phyloP scores from a whole-genome alignment of 2,113 vertebrate genomes.

The Xiphophorus hellerii region DNA sequence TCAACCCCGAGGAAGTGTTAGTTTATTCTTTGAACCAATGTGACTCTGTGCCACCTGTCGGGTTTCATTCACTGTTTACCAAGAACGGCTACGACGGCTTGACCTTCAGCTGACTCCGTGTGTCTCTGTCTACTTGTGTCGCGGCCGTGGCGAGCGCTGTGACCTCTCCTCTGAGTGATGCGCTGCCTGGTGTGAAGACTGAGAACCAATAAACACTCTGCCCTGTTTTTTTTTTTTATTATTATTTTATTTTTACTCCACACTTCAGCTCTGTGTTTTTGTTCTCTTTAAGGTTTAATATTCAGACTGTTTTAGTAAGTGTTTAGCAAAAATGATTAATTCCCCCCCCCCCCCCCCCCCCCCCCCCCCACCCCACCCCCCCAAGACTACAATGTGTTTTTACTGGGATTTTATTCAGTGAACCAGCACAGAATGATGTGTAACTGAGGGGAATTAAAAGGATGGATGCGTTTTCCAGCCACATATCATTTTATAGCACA shows the following conservation, averaged over 20 bases:
- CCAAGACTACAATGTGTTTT: neutral
- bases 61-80: constrained; percentile 60
- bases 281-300: constrained; percentile 23
- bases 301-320: neutral
- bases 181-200: constrained; percentile 77
- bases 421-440: neutral
- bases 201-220: constrained; percentile 80
- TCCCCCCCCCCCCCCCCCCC: accelerated
- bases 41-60: constrained; percentile 37
- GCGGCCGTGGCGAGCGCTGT: constrained; percentile 79
- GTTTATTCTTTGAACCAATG: constrained; percentile 33
- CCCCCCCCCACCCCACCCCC: accelerated
- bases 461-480: no score
- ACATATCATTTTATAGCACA: no score
- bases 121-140: constrained; percentile 43
- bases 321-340: neutral
- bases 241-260: constrained; percentile 73
- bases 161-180: constrained; percentile 89
- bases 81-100: constrained; percentile 20
- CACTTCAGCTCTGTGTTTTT: constrained; percentile 28
- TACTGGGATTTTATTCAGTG: neutral
- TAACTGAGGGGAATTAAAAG: neutral
- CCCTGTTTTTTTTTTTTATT: constrained; percentile 69
- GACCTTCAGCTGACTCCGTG: constrained; percentile 33
- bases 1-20: constrained; percentile 20